Conservation (phyloP, 2,888 invertebrate genomes). For the Cryptus armator region DNA sequence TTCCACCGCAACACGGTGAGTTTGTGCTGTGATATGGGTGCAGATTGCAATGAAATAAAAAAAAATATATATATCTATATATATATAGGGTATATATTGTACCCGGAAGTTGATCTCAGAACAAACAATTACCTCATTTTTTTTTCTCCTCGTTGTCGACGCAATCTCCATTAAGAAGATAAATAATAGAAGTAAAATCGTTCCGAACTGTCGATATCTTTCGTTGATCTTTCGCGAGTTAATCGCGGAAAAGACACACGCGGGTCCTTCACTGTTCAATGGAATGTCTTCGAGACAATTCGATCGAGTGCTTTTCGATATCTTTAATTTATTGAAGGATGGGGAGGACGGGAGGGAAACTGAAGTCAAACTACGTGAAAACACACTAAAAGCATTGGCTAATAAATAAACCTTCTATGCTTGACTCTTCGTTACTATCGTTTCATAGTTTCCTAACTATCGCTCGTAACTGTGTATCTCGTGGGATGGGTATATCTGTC, state of each 20-base stretch:
- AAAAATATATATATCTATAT: too few relatives aligned
- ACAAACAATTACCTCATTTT: background rate
- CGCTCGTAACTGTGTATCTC: constrained; percentile 54
- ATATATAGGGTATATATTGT: background rate
- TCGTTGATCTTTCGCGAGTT: background rate
- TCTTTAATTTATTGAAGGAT: constrained; percentile 21
- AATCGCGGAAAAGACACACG: background rate
- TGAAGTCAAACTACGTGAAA: constrained; percentile 37
- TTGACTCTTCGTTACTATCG: constrained; percentile 64
- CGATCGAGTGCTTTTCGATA: constrained; percentile 44
- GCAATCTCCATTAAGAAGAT: constrained; percentile 14
- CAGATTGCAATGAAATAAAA: background rate
- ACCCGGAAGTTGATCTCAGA: background rate
- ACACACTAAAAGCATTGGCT: constrained; percentile 81
- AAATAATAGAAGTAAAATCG: constrained; percentile 7
- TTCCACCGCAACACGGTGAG: background rate
- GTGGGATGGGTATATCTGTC: background rate
- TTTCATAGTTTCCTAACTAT: constrained; percentile 45
- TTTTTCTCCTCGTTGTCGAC: background rate
- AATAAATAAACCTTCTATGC: constrained; percentile 80
- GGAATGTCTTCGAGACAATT: constrained; percentile 47
- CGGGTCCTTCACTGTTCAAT: background rate
- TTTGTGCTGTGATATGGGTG: background rate
- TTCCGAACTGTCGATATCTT: constrained; percentile 2
- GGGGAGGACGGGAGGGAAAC: background rate